Conservation (phyloP, 2,113 vertebrate genomes). For the Ptilorrhoa leucosticta region DNA sequence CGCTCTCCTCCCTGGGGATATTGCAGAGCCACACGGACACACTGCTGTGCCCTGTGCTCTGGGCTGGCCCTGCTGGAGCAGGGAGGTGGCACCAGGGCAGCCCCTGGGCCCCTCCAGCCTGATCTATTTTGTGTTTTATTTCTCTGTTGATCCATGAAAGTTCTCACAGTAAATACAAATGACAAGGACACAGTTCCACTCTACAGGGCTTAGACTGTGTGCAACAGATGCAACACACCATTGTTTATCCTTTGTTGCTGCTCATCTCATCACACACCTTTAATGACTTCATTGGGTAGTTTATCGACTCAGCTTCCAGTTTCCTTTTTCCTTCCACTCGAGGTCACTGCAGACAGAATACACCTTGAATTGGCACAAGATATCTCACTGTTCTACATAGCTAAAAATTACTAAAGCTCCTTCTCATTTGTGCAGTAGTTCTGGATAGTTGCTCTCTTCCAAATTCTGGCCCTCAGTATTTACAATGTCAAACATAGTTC, state of each 20-base stretch:
- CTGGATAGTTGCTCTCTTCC: background rate
- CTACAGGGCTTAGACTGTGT: background rate
- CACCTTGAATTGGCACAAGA: background rate
- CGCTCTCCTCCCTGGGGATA: background rate
- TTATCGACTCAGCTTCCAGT: background rate
- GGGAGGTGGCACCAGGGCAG: background rate
- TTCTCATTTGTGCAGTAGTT: background rate
- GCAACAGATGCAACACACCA: background rate
- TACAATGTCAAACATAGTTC: background rate
- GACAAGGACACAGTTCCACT: background rate
- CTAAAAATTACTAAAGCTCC: background rate
- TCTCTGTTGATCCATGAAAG: background rate
- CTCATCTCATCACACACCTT: background rate
- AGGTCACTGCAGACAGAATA: background rate
- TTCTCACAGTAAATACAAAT: background rate
- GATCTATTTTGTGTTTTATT: background rate
- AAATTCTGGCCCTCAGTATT: background rate
- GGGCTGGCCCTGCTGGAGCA: background rate
- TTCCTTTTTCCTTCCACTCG: background rate
- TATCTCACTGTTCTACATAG: background rate
- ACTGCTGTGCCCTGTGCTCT: background rate
- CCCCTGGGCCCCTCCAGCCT: background rate
- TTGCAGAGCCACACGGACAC: background rate
- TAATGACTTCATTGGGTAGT: background rate
- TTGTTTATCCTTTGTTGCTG: background rate